phyloP scores from a whole-genome alignment of 2,797 vertebrate species.

The Gadopsis marmoratus region DNA sequence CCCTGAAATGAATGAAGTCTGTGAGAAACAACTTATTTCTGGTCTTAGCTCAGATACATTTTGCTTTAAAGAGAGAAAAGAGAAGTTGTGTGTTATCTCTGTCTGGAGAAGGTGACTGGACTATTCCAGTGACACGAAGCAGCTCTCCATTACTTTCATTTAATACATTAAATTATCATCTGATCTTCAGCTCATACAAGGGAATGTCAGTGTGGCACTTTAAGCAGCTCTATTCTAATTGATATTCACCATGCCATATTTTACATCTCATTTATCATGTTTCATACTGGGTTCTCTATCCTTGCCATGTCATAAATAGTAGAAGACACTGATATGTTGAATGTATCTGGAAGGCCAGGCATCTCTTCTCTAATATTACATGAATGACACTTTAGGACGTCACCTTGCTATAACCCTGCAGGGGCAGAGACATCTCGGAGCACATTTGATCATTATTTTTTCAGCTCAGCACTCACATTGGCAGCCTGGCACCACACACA shows the following conservation, averaged over 20 bases:
- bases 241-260: constrained; percentile 33
- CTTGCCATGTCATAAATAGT: constrained; percentile 69
- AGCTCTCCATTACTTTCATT: constrained; percentile 13
- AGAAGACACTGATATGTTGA: constrained; percentile 70
- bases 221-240: constrained; percentile 24
- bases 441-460: constrained; percentile 56
- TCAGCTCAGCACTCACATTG: constrained; percentile 49
- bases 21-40: not conserved
- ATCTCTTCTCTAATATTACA: constrained; percentile 75
- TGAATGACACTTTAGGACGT: constrained; percentile 65
- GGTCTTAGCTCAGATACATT: not conserved
- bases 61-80: constrained; percentile 1
- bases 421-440: constrained; percentile 34
- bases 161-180: constrained; percentile 4
- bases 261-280: constrained; percentile 60
- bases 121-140: constrained; percentile 12
- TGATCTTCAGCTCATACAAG: constrained; percentile 32
- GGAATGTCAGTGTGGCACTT: not conserved
- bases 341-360: constrained; percentile 46
- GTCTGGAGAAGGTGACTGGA: not conserved
- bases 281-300: constrained; percentile 35
- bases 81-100: not conserved
- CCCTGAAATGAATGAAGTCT: not conserved
- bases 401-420: constrained; percentile 52
- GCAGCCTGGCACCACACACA: constrained; percentile 33